Conservation (phyloP, 2,888 invertebrate genomes). For the Cheilosia vulpina region DNA sequence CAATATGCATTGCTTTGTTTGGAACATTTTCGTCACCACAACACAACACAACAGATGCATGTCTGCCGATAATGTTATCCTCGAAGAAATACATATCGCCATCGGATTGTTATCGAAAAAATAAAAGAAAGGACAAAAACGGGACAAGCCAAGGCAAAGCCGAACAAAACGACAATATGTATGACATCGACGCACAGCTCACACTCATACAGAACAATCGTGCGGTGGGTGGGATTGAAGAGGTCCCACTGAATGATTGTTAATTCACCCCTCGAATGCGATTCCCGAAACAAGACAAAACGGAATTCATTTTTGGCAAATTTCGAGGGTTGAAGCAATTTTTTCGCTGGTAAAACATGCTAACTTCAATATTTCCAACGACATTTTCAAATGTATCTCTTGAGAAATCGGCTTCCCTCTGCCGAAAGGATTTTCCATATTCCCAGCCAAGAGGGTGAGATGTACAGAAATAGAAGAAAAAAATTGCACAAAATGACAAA, state of each 20-base stretch:
- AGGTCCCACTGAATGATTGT: constrained; percentile 57
- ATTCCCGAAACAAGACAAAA: constrained; percentile 11
- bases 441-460: constrained; percentile 30
- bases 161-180: constrained; percentile 13
- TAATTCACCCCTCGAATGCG: constrained; percentile 71
- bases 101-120: constrained; percentile 55
- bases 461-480: background rate
- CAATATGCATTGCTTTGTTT: constrained; percentile 38
- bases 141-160: constrained; percentile 17
- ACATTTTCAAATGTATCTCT: constrained; percentile 57
- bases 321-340: constrained; percentile 56
- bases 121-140: constrained; percentile 10
- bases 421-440: background rate
- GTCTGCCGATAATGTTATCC: constrained; percentile 58
- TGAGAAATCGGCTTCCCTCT: constrained; percentile 54
- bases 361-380: constrained; percentile 54
- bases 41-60: constrained; percentile 75
- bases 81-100: constrained; percentile 21
- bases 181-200: constrained; percentile 42
- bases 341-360: constrained; percentile 42
- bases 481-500: constrained; percentile 69
- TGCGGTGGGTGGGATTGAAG: constrained; percentile 45
- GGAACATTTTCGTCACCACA: constrained; percentile 62
- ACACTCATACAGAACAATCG: background rate
- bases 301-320: constrained; percentile 54